Percentiles rank a stretch among this genome's conserved stretches.
phyloP scores from a whole-genome alignment of 2,797 vertebrate genomes.

The Gephyroberyx darwinii region DNA sequence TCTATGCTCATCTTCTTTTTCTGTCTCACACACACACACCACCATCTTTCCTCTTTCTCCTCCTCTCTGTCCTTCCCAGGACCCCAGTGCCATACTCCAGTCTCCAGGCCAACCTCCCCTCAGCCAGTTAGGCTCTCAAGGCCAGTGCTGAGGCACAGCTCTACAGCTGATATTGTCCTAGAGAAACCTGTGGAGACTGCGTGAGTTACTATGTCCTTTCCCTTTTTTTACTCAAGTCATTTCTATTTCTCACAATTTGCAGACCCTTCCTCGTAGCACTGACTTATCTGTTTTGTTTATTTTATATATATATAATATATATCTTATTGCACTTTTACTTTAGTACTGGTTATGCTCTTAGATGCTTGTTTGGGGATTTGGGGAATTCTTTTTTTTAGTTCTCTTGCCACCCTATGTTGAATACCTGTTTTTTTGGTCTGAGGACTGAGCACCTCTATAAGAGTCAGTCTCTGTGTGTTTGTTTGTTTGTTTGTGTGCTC shows the following conservation, averaged over 20 bases:
- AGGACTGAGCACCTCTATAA: too few species aligned
- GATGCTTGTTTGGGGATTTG: too few species aligned
- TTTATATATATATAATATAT: too few species aligned
- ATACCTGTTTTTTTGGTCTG: too few species aligned
- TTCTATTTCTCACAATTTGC: constrained; percentile 15
- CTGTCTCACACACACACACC: constrained; percentile 4
- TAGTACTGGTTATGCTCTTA: too few species aligned
- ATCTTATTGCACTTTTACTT: too few species aligned
- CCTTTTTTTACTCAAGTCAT: neutral
- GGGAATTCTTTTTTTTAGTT: too few species aligned
- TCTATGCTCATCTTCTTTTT: constrained; percentile 16
- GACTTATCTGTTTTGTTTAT: too few species aligned
- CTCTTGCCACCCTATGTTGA: too few species aligned
- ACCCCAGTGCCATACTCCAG: constrained; percentile 38
- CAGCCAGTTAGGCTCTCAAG: constrained; percentile 87
- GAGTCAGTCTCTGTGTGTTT: too few species aligned
- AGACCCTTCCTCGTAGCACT: neutral
- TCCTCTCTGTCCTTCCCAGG: constrained; percentile 71
- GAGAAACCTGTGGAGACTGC: constrained; percentile 81
- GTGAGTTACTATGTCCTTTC: constrained; percentile 77
- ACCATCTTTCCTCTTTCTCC: neutral
- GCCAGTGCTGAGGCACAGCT: constrained; percentile 55
- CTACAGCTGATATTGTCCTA: constrained; percentile 79
- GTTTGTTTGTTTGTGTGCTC: too few species aligned
- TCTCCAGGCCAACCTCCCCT: constrained; percentile 79